Evolutionary conservation across 1,140 invertebrate genomes (phyloP).

Genomic region (Zaprionus inermis): DNA sequence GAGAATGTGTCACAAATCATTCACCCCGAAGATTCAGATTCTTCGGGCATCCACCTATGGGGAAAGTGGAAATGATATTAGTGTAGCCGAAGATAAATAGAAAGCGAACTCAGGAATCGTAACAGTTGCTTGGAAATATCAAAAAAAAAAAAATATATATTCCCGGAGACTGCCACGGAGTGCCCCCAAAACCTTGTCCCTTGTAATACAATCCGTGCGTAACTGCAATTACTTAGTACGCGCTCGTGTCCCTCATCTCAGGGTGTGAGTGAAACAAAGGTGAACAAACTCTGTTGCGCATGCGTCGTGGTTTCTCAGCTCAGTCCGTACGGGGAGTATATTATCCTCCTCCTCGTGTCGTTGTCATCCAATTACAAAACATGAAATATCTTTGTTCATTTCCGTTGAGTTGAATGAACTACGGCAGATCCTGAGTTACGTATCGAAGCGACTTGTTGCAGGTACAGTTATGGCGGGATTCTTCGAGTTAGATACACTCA

Average conservation of each 20-base stretch:
- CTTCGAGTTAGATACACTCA: neutral
- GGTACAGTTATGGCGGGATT: constrained; percentile 39
- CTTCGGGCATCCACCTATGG: constrained; percentile 21
- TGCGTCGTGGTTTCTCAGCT: constrained; percentile 42
- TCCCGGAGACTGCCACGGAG: neutral
- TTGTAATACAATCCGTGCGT: constrained; percentile 80
- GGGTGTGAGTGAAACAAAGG: constrained; percentile 42
- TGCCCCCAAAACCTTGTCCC: constrained; percentile 22
- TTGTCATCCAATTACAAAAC: constrained; percentile 74
- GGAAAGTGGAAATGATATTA: constrained; percentile 75
- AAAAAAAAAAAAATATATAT: no score
- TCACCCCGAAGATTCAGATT: constrained; percentile 48
- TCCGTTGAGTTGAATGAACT: constrained; percentile 74
- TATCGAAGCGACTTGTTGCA: constrained; percentile 57
- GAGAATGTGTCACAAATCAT: constrained; percentile 77
- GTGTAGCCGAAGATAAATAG: constrained; percentile 67
- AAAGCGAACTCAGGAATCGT: constrained; percentile 53
- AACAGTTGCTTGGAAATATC: constrained; percentile 78
- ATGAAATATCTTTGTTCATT: constrained; percentile 71
- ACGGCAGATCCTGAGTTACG: constrained; percentile 25
- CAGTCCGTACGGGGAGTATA: constrained; percentile 13
- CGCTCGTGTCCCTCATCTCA: constrained; percentile 38
- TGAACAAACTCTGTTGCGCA: constrained; percentile 75
- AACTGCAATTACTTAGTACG: constrained; percentile 75
- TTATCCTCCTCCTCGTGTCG: constrained; percentile 39